Evolutionary conservation across 1,140 invertebrate genomes (phyloP).

Genomic region (Anastrepha ludens): DNA sequence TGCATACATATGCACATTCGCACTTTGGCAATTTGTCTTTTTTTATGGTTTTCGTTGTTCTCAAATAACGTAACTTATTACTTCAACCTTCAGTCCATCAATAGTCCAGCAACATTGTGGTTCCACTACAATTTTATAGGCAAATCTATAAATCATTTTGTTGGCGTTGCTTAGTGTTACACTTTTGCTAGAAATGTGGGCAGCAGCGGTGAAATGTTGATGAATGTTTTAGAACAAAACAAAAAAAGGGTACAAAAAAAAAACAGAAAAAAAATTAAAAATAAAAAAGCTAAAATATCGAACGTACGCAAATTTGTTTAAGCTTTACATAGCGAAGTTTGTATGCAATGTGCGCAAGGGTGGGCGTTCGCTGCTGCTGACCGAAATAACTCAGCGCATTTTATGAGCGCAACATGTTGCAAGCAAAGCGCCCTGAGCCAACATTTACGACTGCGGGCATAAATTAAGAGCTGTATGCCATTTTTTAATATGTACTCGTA

Average conservation of each 20-base stretch:
- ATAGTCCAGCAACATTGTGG: constrained; percentile 22
- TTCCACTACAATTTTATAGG: constrained; percentile 22
- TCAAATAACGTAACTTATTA: not conserved
- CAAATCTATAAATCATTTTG: constrained; percentile 48
- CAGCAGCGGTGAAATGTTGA: constrained; percentile 40
- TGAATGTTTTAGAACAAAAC: not conserved
- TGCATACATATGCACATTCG: too few relatives aligned
- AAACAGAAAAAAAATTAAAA: not conserved
- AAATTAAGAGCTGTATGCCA: constrained; percentile 1
- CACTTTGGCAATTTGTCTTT: too few relatives aligned
- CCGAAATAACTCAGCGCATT: constrained; percentile 47
- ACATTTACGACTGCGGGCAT: constrained; percentile 39
- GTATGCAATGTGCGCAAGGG: not conserved
- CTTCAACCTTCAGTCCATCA: not conserved
- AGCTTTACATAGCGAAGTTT: not conserved
- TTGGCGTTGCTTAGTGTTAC: not conserved
- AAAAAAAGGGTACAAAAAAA: not conserved
- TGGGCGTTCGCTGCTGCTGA: constrained; percentile 23
- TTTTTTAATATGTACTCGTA: not conserved
- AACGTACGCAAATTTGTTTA: not conserved
- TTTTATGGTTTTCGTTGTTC: not conserved
- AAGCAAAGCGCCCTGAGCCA: not conserved
- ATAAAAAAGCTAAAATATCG: not conserved
- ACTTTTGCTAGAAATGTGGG: constrained; percentile 46
- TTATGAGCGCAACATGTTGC: constrained; percentile 47